Evolutionary conservation across 2,888 invertebrate species (phyloP), one percentile per base, ranked within the genome.

Genomic region (Uloborus plumipes): DNA sequence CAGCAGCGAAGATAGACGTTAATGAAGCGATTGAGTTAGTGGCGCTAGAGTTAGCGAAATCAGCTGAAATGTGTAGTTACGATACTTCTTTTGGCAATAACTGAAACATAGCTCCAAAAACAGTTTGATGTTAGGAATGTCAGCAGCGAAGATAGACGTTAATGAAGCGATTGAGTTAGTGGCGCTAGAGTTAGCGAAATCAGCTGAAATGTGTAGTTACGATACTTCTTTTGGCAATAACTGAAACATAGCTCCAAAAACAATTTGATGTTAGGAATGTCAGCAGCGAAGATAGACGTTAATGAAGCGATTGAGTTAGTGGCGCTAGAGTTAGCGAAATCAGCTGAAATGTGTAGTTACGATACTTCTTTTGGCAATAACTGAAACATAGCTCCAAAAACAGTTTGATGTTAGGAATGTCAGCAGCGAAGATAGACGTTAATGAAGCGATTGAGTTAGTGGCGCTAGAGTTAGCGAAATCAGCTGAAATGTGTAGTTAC

Each of bases 61-160:
- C 70, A 47, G 22, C 64, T 53, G 55, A 61, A 74, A 51, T 55
- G 59, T 50, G 62, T 69, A 15, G 22, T 51, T 64, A 65, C 65
- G 71, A 51, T 74, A 81, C 80, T 74, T 81, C 80, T 81, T 81
- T 81, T 58, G 74, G 69, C 74, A 81, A 74, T 74, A 69, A 69
- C 74, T 69, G 59, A 74, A 3, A 26, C 4, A 26, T 26, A 26
- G 26, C 2, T 4, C 4, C 26, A 2, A 26, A 26, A 26, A 26
- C 26, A 26, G 53, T 3, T 16, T n/a, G 16, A 53, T 53, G n/a
- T 53, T 53, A 53, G 53, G n/a, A n/a, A 53, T 53, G 53, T 16
- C 53, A 53, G 7, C n/a, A 16, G 3, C 53, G 15, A 15, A n/a
- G n/a, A n/a, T 7, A 53, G 16, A n/a, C 15, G 53, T n/a, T 53